Percentiles rank a stretch among this genome's conserved stretches.
Evolutionary conservation across 2,888 invertebrate genomes (phyloP).

Genomic region (Catocala nupta): DNA sequence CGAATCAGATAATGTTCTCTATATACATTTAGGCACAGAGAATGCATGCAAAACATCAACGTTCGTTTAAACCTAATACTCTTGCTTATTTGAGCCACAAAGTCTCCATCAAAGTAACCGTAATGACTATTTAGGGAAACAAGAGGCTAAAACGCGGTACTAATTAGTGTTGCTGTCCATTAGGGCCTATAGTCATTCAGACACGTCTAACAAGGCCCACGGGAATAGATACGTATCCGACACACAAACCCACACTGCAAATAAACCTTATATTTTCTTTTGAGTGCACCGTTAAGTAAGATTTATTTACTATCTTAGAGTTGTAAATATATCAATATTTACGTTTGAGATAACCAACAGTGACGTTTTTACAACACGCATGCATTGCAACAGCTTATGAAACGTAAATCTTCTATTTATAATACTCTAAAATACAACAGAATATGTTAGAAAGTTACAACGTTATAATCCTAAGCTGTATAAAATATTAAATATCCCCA

Average conservation of each 20-base stretch:
- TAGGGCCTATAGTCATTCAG: background rate
- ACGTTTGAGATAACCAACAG: background rate
- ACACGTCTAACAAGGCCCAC: background rate
- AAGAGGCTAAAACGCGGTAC: background rate
- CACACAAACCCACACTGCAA: background rate
- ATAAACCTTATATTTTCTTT: background rate
- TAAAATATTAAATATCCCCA: constrained; percentile 28
- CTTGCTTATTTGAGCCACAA: background rate
- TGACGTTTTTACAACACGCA: background rate
- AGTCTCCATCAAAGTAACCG: background rate
- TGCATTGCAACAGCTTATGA: too few species aligned
- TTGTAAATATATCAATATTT: background rate
- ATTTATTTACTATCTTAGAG: background rate
- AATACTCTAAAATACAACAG: background rate
- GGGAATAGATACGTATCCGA: background rate
- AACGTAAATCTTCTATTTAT: too few species aligned
- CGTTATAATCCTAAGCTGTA: constrained; percentile 18
- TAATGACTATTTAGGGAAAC: background rate
- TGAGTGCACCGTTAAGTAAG: background rate
- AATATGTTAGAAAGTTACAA: background rate
- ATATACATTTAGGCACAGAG: too few species aligned
- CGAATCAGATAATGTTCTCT: too few species aligned
- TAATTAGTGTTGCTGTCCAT: background rate
- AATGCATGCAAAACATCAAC: too few species aligned
- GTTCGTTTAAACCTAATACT: background rate